Percentiles rank a stretch among this genome's conserved stretches.
Evolutionary conservation across 2,888 invertebrate species (phyloP).

Genomic region (Himalopsyche japonica): DNA sequence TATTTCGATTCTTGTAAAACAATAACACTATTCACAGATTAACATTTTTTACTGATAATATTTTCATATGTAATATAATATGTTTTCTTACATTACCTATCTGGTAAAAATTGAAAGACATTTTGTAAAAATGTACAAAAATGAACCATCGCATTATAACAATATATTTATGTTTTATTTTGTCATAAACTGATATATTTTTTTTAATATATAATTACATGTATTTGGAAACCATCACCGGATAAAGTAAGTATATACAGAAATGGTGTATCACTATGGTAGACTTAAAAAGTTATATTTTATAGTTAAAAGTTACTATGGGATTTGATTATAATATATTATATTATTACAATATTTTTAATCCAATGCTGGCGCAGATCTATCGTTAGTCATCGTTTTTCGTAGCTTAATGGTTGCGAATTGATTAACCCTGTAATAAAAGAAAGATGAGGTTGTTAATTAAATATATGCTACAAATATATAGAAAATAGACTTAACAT

Average conservation of each 20-base stretch:
- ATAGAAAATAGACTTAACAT: too few species aligned
- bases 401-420: conserved; percentile 88
- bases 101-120: background rate
- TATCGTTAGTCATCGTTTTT: conserved; percentile 85
- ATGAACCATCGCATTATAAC: background rate
- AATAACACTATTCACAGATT: background rate
- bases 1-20: background rate
- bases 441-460: conserved; percentile 39
- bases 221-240: conserved; percentile 3
- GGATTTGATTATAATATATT: conserved; percentile 9
- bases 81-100: background rate
- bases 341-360: conserved; percentile 43
- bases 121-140: conserved; percentile 4
- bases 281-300: conserved; percentile 1
- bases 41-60: background rate
- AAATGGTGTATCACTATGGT: conserved; percentile 1
- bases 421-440: conserved; percentile 77
- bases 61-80: background rate
- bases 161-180: background rate
- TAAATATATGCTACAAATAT: too few species aligned
- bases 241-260: background rate
- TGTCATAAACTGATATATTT: background rate
- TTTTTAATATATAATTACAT: conserved; percentile 22
- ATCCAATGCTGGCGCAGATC: conserved; percentile 77
- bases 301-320: conserved; percentile 5